Evolutionary conservation across 2,113 vertebrate genomes (phyloP).

Genomic region (Mastomys coucha): DNA sequence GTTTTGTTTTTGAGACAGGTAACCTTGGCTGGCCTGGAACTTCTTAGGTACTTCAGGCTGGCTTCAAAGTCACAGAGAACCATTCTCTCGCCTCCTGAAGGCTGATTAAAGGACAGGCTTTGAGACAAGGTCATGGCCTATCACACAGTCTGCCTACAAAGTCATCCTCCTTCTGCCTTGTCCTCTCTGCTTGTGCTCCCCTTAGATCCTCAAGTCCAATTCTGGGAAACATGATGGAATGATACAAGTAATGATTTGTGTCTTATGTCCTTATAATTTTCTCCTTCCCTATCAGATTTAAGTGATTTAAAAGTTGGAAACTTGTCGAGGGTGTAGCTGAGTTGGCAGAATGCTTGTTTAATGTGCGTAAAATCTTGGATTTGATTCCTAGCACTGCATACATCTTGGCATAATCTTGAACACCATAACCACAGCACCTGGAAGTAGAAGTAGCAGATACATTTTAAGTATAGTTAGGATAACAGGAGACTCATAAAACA

Average conservation of each 20-base stretch:
- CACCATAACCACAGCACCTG: background rate
- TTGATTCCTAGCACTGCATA: background rate
- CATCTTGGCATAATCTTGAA: background rate
- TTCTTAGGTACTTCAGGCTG: background rate
- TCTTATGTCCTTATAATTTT: slow-evolving; percentile 1
- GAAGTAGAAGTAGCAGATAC: background rate
- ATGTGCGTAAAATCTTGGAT: background rate
- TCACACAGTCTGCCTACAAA: background rate
- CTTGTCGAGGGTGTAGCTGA: background rate
- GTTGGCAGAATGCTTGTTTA: background rate
- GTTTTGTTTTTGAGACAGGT: background rate
- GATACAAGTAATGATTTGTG: background rate
- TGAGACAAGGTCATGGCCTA: background rate
- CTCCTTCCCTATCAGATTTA: background rate
- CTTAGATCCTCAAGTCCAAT: background rate
- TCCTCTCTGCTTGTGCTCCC: background rate
- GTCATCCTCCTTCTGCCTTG: background rate
- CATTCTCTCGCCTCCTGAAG: background rate
- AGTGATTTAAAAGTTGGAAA: slow-evolving; percentile 23
- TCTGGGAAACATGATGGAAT: background rate
- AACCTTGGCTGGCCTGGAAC: background rate
- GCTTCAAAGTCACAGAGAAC: background rate
- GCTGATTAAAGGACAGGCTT: background rate
- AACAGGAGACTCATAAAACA: background rate
- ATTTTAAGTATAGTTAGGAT: background rate